Percentiles rank a stretch among this genome's conserved stretches.
Conservation (phyloP, 1,140 invertebrate genomes). For the Temnothorax curvispinosus region DNA sequence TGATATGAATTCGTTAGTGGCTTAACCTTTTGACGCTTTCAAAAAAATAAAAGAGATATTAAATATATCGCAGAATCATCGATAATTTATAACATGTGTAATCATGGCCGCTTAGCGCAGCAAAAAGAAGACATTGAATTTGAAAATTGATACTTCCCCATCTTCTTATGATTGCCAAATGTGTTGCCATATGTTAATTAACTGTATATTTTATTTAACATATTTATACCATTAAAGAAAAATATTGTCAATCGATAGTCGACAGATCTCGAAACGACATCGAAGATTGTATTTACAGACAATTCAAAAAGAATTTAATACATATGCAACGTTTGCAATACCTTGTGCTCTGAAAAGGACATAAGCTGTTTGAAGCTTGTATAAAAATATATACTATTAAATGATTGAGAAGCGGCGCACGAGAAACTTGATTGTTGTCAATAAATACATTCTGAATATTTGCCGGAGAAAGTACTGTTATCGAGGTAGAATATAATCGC, state of each 20-base stretch:
- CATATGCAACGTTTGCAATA: not conserved
- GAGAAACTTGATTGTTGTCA: not conserved
- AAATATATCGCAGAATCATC: not conserved
- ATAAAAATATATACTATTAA: not conserved
- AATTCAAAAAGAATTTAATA: not conserved
- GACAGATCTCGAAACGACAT: not conserved
- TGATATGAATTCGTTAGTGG: not conserved
- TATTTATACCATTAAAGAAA: too few relatives aligned
- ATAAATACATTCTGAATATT: slow-evolving; percentile 21
- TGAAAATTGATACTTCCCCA: not conserved
- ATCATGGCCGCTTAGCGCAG: not conserved
- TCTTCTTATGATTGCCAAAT: not conserved
- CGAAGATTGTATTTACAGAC: not conserved
- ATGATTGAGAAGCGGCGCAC: not conserved
- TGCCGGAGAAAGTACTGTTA: not conserved
- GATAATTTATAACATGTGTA: not conserved
- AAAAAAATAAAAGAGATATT: not conserved
- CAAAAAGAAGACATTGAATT: not conserved
- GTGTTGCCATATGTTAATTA: too few relatives aligned
- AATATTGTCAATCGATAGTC: too few relatives aligned
- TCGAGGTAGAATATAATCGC: not conserved
- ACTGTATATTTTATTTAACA: too few relatives aligned
- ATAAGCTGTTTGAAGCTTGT: not conserved
- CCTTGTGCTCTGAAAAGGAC: not conserved
- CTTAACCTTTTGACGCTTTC: not conserved